These are phyloP conservation scores for Falco concolor DNA, from an alignment of 2,797 vertebrate genomes.

Conservation along the genomic window DNA sequence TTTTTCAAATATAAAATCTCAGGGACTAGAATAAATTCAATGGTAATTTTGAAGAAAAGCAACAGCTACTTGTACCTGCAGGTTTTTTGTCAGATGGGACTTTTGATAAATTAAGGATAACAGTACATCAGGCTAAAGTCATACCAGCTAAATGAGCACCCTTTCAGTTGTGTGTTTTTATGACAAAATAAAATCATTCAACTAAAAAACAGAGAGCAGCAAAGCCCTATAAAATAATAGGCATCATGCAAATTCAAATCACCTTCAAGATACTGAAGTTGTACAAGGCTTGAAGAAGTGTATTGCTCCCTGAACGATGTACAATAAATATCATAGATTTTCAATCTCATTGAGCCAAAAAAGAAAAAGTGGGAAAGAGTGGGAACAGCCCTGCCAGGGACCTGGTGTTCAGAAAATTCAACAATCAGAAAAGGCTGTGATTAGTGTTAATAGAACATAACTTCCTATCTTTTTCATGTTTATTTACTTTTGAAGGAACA, in stretches of 20 bases:
- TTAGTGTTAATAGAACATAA: slow-evolving; percentile 43
- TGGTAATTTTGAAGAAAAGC: not conserved
- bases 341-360: not conserved
- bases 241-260: not conserved
- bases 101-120: not conserved
- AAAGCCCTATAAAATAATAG: not conserved
- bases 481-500: slow-evolving; percentile 58
- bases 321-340: not conserved
- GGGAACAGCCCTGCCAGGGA: not conserved
- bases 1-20: not conserved
- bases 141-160: not conserved
- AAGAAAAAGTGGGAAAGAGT: not conserved
- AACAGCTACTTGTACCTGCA: not conserved
- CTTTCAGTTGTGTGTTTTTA: not conserved
- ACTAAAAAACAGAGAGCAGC: not conserved
- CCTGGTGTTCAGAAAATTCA: slow-evolving; percentile 6
- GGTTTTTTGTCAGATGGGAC: not conserved
- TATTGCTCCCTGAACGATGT: not conserved
- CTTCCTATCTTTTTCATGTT: slow-evolving; percentile 30
- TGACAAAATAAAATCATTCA: not conserved
- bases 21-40: not conserved
- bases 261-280: not conserved
- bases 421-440: not conserved
- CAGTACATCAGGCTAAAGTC: not conserved
- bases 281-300: not conserved